Evolutionary conservation across 2,888 invertebrate species (phyloP).

Genomic region (Synergus japonicus): DNA sequence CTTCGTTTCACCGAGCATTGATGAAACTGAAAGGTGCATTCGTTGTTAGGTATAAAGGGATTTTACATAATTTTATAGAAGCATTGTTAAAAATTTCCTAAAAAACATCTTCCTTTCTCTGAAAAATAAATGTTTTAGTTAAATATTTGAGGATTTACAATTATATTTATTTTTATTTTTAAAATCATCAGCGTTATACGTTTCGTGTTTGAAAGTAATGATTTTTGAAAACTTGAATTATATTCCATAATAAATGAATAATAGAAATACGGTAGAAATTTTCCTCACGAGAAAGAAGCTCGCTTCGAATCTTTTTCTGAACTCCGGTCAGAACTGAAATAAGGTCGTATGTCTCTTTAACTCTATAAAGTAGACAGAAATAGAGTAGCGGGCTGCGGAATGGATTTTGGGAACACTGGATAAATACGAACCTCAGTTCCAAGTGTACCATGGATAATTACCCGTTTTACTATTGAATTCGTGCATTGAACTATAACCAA

Average conservation of each 20-base stretch:
- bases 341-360: constrained; percentile 30
- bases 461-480: constrained; percentile 10
- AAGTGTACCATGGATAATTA: constrained; percentile 9
- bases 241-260: background rate
- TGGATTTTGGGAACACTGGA: constrained; percentile 30
- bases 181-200: too few species aligned
- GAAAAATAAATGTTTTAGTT: too few species aligned
- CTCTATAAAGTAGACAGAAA: constrained; percentile 35
- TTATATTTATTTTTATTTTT: too few species aligned
- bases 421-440: constrained; percentile 18
- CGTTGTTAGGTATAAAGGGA: background rate
- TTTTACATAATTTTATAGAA: background rate
- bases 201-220: too few species aligned
- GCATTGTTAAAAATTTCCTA: background rate
- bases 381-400: constrained; percentile 32
- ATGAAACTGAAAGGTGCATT: background rate
- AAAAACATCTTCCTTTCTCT: background rate
- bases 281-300: background rate
- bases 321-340: background rate
- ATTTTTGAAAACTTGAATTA: background rate
- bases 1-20: background rate
- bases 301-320: constrained; percentile 5
- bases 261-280: background rate
- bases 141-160: too few species aligned
- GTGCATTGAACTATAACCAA: constrained; percentile 30